Evolutionary conservation across 1,140 invertebrate species (phyloP).

Genomic region (Luehdorfia chinensis): DNA sequence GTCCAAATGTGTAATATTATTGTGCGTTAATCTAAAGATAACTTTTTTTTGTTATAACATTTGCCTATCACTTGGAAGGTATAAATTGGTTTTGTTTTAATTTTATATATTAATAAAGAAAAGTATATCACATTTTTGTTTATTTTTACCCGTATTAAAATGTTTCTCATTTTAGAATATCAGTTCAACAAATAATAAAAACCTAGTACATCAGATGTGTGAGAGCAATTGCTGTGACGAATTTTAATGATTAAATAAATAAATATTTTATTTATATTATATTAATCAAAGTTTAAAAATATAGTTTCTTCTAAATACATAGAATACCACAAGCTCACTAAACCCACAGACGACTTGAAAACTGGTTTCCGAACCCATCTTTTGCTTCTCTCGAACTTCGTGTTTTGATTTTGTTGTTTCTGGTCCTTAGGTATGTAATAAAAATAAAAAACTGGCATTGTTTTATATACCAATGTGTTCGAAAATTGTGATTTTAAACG

Average conservation of each 20-base stretch:
- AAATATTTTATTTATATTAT: too few relatives aligned
- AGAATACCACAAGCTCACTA: slow-evolving; percentile 1
- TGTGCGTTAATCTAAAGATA: background rate
- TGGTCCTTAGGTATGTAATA: background rate
- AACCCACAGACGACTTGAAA: slow-evolving; percentile 9
- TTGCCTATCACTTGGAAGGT: background rate
- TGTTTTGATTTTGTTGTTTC: slow-evolving; percentile 8
- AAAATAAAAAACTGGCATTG: too few relatives aligned
- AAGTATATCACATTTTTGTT: background rate
- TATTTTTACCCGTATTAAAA: background rate
- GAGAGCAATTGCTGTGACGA: too few relatives aligned
- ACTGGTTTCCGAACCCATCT: slow-evolving; percentile 8
- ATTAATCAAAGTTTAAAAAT: too few relatives aligned
- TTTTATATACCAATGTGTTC: background rate
- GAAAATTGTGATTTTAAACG: too few relatives aligned
- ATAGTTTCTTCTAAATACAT: background rate
- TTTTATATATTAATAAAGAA: background rate
- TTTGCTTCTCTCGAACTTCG: slow-evolving; percentile 1
- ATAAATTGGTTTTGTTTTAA: slow-evolving; percentile 2
- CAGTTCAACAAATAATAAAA: too few relatives aligned
- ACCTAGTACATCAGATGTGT: too few relatives aligned
- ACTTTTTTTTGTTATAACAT: background rate
- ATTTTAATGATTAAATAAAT: too few relatives aligned
- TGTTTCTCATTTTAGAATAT: too few relatives aligned
- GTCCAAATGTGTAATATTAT: slow-evolving; percentile 25